These are phyloP conservation scores for Campylorhamphus procurvoides DNA, from an alignment of 2,113 vertebrate genomes.

Conservation along the genomic window DNA sequence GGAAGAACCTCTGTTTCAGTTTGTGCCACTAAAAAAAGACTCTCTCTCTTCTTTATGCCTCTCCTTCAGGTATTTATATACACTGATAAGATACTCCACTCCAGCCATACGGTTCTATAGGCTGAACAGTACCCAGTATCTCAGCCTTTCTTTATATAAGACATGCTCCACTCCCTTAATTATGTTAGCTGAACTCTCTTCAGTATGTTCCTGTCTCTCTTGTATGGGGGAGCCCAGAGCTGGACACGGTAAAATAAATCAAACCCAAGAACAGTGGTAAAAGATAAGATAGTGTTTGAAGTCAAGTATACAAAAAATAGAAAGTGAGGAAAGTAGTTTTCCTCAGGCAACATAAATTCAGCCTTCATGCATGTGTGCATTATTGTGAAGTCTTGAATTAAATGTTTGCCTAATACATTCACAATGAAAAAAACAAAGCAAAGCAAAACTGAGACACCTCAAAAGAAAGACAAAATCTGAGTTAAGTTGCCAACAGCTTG, in stretches of 20 bases:
- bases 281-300: neutral
- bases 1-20: neutral
- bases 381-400: neutral
- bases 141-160: neutral
- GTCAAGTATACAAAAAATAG: neutral
- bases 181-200: neutral
- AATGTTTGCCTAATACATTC: neutral
- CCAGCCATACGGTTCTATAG: neutral
- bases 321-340: neutral
- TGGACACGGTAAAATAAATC: neutral
- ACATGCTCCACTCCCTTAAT: neutral
- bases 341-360: neutral
- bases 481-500: neutral
- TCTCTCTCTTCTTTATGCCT: neutral
- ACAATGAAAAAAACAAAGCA: neutral
- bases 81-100: rapidly evolving
- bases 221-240: neutral
- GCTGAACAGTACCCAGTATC: neutral
- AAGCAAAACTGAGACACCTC: rapidly evolving
- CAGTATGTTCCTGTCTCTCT: neutral
- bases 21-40: neutral
- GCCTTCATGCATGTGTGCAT: neutral
- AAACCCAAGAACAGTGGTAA: neutral
- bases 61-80: neutral
- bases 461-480: neutral